Evolutionary conservation across 2,113 vertebrate genomes (phyloP).

Genomic region (Ptilorrhoa leucosticta): DNA sequence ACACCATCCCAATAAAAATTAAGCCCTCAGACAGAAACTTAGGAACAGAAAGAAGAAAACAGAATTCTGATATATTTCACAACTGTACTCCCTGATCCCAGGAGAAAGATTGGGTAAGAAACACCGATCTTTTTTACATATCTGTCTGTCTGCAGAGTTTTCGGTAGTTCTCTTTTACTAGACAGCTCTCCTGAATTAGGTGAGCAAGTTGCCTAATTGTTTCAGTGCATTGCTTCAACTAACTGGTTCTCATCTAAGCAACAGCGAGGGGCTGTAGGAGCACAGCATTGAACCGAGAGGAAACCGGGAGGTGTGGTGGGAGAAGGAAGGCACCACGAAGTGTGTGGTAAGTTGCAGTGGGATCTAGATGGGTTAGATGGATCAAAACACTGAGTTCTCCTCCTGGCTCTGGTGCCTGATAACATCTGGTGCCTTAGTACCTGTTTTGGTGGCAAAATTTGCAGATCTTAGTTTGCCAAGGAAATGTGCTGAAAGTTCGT

Average conservation of each 20-base stretch:
- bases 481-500: neutral
- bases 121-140: neutral
- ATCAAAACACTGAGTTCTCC: neutral
- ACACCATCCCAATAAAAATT: slow-evolving; percentile 58
- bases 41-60: slow-evolving; percentile 33
- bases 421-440: neutral
- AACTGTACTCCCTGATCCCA: neutral
- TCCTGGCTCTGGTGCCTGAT: neutral
- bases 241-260: neutral
- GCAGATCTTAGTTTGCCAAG: neutral
- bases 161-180: neutral
- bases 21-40: slow-evolving; percentile 36
- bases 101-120: slow-evolving; percentile 49
- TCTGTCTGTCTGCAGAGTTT: neutral
- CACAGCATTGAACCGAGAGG: neutral
- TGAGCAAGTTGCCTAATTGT: neutral
- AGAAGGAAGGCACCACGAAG: neutral
- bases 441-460: neutral
- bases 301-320: neutral
- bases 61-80: slow-evolving; percentile 53
- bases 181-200: neutral
- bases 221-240: neutral
- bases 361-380: neutral
- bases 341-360: neutral
- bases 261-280: neutral